Percentiles rank a stretch among this genome's conserved stretches.
These are phyloP conservation scores for Sebastes baramenuke DNA, from an alignment of 2,797 vertebrate species.

Conservation along the genomic window DNA sequence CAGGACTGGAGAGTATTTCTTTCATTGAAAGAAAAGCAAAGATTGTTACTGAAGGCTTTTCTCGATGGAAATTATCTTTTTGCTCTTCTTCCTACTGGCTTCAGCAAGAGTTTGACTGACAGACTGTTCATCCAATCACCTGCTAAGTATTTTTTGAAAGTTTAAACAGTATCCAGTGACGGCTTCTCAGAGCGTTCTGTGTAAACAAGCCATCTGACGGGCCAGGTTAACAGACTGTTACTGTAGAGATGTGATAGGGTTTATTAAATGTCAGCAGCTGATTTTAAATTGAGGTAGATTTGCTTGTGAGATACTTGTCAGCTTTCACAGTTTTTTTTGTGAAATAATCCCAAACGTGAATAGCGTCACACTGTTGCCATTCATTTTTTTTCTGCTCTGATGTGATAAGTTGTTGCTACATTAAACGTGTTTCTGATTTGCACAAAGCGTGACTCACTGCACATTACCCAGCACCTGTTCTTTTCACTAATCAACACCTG, in stretches of 20 bases:
- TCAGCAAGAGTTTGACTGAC: accelerated
- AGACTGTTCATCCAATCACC: too few species aligned
- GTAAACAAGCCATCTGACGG: too few species aligned
- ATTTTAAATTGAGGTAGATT: not conserved
- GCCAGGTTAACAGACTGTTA: not conserved
- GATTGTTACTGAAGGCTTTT: too few species aligned
- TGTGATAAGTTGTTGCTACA: not conserved
- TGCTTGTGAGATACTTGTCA: not conserved
- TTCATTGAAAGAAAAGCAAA: too few species aligned
- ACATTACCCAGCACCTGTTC: not conserved
- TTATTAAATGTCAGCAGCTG: not conserved
- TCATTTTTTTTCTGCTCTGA: not conserved
- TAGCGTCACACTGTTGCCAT: not conserved
- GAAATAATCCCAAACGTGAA: not conserved
- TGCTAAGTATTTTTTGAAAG: too few species aligned
- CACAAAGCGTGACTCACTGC: not conserved
- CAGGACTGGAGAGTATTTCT: too few species aligned
- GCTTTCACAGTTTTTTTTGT: not conserved
- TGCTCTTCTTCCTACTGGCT: too few species aligned
- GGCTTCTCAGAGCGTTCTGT: too few species aligned
- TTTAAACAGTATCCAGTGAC: too few species aligned
- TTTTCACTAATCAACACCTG: slow-evolving; percentile 1
- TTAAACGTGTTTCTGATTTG: not conserved
- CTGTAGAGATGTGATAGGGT: not conserved
- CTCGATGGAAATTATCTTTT: too few species aligned